Evolutionary conservation across 2,113 vertebrate genomes (phyloP), one percentile per base, ranked within the genome.

Genomic region (Sylvilagus bachmani): DNA sequence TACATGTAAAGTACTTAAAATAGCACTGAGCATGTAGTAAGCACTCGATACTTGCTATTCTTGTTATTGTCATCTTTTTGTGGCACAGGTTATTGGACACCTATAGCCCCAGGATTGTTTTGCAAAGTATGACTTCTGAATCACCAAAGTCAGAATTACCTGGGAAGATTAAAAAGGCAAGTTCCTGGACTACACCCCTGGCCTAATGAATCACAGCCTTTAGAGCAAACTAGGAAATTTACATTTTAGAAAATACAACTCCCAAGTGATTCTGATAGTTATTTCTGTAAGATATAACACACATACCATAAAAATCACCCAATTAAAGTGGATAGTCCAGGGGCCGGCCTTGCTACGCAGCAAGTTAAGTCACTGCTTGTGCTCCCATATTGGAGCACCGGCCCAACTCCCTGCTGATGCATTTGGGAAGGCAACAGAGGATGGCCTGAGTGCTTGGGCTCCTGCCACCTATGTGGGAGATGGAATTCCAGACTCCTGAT

Each of bases 101-200:
- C 10, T 84, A 51, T 77, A 12, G 10, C 58, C 83, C 90, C 64
- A 55, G 55, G 51, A 10, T 77, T 53, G 24, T 78, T 93, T 71
- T 81, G 81, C 27, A 70, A 86, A 75, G 29, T 88, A 66, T 90
- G 69, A 70, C 24, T 87, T 74, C 78, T 87, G 66, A 92, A 82
- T 73, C 36, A 69, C 24, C 21, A 80, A 55, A 19, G 83, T 77
- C 51, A 93, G 81, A 80, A 69, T 82, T 89, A 67, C 38, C 62
- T 36, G 22, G 27, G 85, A 25, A 88, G 58, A 88, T 70, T 36
- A 81, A 51, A 38, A 88, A 64, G 58, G n/a, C 13, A 86, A 25
- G 0, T 81, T 89, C 29, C 25, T 83, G 49, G n/a, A 25, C 27
- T 82, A 29, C 67, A 75, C 31, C 10, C 61, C 29, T 51, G 53